Base-by-base conservation (phyloP, 2,797 vertebrate species). In the Aratinga solstitialis region DNA sequence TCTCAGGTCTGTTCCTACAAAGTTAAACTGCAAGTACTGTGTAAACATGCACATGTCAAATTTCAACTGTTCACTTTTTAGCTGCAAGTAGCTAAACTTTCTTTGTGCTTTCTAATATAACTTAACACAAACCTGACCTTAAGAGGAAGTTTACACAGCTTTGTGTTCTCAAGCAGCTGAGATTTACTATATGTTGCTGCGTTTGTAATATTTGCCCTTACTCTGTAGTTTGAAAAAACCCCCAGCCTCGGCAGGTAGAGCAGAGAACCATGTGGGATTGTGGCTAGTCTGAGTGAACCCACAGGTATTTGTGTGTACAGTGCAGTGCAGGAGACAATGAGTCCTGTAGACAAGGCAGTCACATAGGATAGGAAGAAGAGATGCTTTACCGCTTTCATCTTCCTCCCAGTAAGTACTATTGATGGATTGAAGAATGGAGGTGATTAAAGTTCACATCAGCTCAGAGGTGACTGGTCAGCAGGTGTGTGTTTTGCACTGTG, bases 121-220 rank as follows among this genome's bases (percentile, higher is more conserved):
- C 50, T 79, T 79, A 92, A 73, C 87, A 77, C 76, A 96, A 87
- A 91, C 75, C 72, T 96, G 96, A 97, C 95, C 96, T 96, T 97
- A 96, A 96, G 87, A 85, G 90, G 78, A 77, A 81, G 96, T 95
- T 97, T 96, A 93, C 94, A 94, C 89, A 97, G 93, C 95, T 94
- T 93, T 96, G 84, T 42, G 30, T 66, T 94, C 72, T 93, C 81
- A 43, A 56, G 58, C 11, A 94, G 75, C 75, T 84, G 75, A 96
- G 96, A 89, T 93, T 94, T 94, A 43, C 84, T 95, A 10, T 92
- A 38, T 67, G 71, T 93, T 93, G 90, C 94, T 84, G 67, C 48
- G n/a, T 80, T 80, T 95, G 40, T 93, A 93, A 73, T 83, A 92
- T 94, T 96, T 95, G 76, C 45, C 68, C 73, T 89, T 71, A 81